Evolutionary conservation across 1,140 invertebrate species (phyloP).

Genomic region (Anastrepha obliqua): DNA sequence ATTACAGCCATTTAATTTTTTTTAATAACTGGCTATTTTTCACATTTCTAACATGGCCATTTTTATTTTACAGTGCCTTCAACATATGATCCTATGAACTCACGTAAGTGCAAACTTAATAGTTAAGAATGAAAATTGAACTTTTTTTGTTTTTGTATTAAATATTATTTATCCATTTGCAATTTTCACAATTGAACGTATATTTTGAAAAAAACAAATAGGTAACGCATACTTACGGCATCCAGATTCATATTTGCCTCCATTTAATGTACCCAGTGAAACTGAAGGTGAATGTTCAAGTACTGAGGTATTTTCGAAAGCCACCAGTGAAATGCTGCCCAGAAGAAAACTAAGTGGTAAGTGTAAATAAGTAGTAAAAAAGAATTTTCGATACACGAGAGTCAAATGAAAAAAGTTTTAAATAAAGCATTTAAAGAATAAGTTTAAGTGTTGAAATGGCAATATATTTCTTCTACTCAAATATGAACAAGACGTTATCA

Average conservation of each 20-base stretch:
- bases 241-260: slow-evolving; percentile 89
- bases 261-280: slow-evolving; percentile 82
- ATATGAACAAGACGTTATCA: too few species aligned
- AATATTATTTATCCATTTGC: not conserved
- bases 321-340: slow-evolving; percentile 62
- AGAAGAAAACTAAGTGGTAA: slow-evolving; percentile 67
- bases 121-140: not conserved
- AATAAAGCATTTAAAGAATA: too few species aligned
- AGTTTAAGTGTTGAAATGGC: too few species aligned
- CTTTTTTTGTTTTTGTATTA: too few species aligned
- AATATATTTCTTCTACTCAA: too few species aligned
- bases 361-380: not conserved
- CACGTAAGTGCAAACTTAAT: slow-evolving; percentile 26
- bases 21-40: not conserved
- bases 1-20: too few species aligned
- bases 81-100: slow-evolving; percentile 21
- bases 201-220: slow-evolving; percentile 61
- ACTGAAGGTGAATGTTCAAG: slow-evolving; percentile 79
- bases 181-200: slow-evolving; percentile 4
- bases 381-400: too few species aligned
- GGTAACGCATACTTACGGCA: slow-evolving; percentile 86
- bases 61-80: slow-evolving; percentile 15
- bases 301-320: slow-evolving; percentile 60
- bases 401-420: too few species aligned
- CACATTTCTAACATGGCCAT: not conserved